Conservation (phyloP, 2,113 vertebrate genomes). For the Plestiodon gilberti region DNA sequence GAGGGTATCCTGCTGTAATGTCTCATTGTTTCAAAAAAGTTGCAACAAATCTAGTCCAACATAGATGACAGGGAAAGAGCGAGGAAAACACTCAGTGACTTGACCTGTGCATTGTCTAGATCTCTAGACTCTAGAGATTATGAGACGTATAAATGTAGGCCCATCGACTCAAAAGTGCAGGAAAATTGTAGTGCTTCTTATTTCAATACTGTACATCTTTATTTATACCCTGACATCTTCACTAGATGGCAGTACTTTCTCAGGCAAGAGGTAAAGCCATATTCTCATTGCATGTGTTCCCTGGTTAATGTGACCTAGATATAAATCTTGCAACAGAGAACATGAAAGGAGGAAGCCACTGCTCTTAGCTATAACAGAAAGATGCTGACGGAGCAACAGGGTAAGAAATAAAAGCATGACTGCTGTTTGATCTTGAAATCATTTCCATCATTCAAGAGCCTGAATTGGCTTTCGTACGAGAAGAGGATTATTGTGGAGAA, state of each 20-base stretch:
- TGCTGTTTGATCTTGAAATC: slow-evolving; percentile 1
- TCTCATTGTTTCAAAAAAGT: too few relatives aligned
- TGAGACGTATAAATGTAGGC: too few relatives aligned
- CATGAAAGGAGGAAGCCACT: background rate
- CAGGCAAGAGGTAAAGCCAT: background rate
- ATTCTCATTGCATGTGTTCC: background rate
- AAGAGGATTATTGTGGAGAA: background rate
- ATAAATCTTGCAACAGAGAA: background rate
- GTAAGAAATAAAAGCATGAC: background rate
- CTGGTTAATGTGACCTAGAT: slow-evolving; percentile 16
- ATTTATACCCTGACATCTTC: background rate
- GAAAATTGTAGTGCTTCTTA: background rate
- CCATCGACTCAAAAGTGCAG: background rate
- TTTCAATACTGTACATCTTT: background rate
- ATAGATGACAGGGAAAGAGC: too few relatives aligned
- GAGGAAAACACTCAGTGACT: too few relatives aligned
- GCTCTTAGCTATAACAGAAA: background rate
- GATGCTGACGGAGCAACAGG: background rate
- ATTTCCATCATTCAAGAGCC: background rate
- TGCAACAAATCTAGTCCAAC: too few relatives aligned
- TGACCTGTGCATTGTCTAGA: too few relatives aligned
- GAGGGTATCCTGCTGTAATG: too few relatives aligned
- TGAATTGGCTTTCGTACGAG: background rate
- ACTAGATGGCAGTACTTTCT: background rate
- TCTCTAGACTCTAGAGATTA: too few relatives aligned